phyloP scores from a whole-genome alignment of 1,140 invertebrate genomes.

The Cataglyphis hispanica region DNA sequence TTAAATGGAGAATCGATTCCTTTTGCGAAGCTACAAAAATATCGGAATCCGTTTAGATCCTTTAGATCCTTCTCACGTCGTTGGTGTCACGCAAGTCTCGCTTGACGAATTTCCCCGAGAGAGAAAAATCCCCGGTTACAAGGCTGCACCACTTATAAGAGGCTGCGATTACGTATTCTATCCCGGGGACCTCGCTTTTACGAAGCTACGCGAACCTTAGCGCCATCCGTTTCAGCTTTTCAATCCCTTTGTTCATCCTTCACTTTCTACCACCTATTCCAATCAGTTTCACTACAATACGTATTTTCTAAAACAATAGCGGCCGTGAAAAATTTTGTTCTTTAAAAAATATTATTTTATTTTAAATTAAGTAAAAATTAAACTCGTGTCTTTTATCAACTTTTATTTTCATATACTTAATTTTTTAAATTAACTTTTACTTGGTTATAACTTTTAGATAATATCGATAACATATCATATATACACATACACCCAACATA shows the following conservation, averaged over 20 bases:
- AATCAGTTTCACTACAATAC: not conserved
- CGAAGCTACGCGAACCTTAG: conserved; percentile 46
- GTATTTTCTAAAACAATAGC: conserved; percentile 2
- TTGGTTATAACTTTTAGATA: not conserved
- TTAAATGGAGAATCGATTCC: conserved; percentile 22
- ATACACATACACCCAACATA: too few relatives aligned
- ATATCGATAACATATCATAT: too few relatives aligned
- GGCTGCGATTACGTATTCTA: conserved; percentile 72
- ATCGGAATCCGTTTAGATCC: conserved; percentile 42
- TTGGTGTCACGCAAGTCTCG: conserved; percentile 59
- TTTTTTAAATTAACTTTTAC: conserved; percentile 1
- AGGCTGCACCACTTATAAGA: conserved; percentile 51
- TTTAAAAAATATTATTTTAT: not conserved
- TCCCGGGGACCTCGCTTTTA: conserved; percentile 51
- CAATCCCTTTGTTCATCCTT: conserved; percentile 53
- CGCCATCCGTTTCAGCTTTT: conserved; percentile 27
- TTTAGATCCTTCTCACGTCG: conserved; percentile 61
- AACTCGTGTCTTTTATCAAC: not conserved
- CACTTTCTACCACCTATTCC: not conserved
- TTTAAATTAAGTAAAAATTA: not conserved
- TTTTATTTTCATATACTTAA: not conserved
- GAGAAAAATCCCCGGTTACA: conserved; percentile 67
- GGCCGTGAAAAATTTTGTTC: not conserved
- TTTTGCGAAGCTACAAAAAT: conserved; percentile 7
- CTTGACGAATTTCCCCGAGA: conserved; percentile 62